These are phyloP conservation scores for Ambastaia sidthimunki DNA, from an alignment of 2,797 vertebrate genomes.

Conservation along the genomic window DNA sequence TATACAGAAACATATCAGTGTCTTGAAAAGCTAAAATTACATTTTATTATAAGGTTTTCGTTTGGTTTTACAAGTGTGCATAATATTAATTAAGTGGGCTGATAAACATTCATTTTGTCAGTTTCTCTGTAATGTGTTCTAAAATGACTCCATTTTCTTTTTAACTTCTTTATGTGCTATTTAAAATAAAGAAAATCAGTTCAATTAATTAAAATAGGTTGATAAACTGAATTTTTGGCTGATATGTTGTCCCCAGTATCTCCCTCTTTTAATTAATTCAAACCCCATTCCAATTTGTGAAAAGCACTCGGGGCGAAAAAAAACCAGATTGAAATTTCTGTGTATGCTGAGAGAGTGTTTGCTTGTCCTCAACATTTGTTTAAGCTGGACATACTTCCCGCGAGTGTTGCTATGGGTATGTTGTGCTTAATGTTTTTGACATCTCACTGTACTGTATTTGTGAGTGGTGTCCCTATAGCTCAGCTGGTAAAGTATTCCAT, in stretches of 20 bases:
- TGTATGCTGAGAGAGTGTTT: no score
- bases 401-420: no score
- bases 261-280: constrained; percentile 62
- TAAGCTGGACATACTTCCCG: no score
- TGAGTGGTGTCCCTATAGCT: no score
- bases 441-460: no score
- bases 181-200: background rate
- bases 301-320: constrained; percentile 64
- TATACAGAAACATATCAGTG: no score
- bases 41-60: no score
- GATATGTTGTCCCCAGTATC: constrained; percentile 42
- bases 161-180: background rate
- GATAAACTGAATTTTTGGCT: background rate
- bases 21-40: no score
- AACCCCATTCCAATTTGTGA: constrained; percentile 69
- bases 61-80: background rate
- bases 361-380: no score
- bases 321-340: background rate
- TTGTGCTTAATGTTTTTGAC: no score
- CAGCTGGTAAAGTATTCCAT: no score
- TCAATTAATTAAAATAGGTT: no score
- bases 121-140: background rate
- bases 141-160: background rate
- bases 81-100: background rate
- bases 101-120: background rate